These are phyloP conservation scores for Astropecten irregularis DNA, from an alignment of 53 echinoderm and acorn worm genomes.

Conservation along the genomic window DNA sequence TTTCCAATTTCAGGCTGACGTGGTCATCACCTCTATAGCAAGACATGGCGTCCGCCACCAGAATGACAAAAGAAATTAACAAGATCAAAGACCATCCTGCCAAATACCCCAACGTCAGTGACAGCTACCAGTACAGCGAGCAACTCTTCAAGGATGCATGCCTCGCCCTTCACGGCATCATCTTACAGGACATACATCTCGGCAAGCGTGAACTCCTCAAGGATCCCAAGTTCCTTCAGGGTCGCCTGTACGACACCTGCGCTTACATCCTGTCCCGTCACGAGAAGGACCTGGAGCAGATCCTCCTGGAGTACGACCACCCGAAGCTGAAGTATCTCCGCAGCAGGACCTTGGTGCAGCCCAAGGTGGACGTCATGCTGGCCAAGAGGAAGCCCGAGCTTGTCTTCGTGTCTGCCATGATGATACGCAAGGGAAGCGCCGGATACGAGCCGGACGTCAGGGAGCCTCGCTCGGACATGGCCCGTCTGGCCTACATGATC, in stretches of 20 bases:
- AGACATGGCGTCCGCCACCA: slow-evolving; percentile 30
- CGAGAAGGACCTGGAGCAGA: slow-evolving; percentile 89
- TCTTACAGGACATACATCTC: slow-evolving; percentile 87
- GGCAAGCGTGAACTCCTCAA: slow-evolving; percentile 91
- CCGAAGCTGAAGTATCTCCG: slow-evolving; percentile 84
- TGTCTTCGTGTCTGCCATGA: slow-evolving; percentile 68
- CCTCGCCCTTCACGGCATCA: slow-evolving; percentile 88
- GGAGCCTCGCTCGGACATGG: slow-evolving; percentile 83
- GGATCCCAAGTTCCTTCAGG: slow-evolving; percentile 86
- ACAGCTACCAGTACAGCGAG: slow-evolving; percentile 89
- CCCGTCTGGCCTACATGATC: slow-evolving; percentile 82
- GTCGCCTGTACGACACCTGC: slow-evolving; percentile 86
- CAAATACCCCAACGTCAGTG: slow-evolving; percentile 89
- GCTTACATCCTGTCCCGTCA: slow-evolving; percentile 88
- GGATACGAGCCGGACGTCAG: slow-evolving; percentile 87
- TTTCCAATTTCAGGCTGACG: too few relatives aligned
- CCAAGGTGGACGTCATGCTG: slow-evolving; percentile 81
- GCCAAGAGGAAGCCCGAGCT: slow-evolving; percentile 76
- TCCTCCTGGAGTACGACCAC: slow-evolving; percentile 81
- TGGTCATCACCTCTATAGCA: too few relatives aligned
- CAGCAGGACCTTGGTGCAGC: slow-evolving; percentile 73
- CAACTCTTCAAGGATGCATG: slow-evolving; percentile 85
- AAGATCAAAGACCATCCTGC: slow-evolving; percentile 64
- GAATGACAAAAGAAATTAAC: neutral
- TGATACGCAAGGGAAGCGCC: slow-evolving; percentile 73